Base-by-base conservation (phyloP, 2,113 vertebrate species). In the Piprites chloris region DNA sequence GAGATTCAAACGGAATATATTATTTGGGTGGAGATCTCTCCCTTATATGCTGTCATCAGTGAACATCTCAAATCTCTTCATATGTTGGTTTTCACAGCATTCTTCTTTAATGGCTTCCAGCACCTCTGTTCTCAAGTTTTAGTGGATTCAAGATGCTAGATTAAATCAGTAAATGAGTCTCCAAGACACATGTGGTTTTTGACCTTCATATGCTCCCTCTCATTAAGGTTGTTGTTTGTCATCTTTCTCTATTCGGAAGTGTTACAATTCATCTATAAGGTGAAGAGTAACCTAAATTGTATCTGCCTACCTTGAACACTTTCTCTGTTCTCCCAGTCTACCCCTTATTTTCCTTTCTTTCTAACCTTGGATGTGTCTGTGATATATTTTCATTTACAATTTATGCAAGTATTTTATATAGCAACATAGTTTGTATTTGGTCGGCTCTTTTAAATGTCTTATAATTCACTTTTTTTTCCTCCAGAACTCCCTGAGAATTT, bases 71-170 rank as follows among this genome's bases (percentile, higher is more conserved):
- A 93, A 74, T 92, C 94, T 26, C 89, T 85, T 94, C 87, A 85
- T 68, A 55, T 21, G 11, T 69, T 85, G 84, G 41, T 85, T 96
- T 96, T 91, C 77, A 87, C 23, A 53, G n/a, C 41, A 85, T 85
- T 92, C 62, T 87, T 93, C 52, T 89, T 83, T 92, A 93, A 95
- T 71, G 76, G 61, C 69, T 95, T 90, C 78, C 86, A 93, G 86
- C 35, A 68, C 47, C 76, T 85, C 81, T 37, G 17, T 81, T 91
- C 78, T 75, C 62, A 85, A 85, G 53, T 5, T 82, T 73, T 49
- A 89, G 53, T 21, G 26, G 61, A 75, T 85, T 61, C 86, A 87
- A 84, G 91, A 89, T 82, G 47, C 53, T 89, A 53, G 56, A 79
- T 89, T 76, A 41, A 79, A 76, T 93, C 23, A 72, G 23, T 42